A percentile compares a stretch with the other conserved stretches of the same genome.
These are phyloP conservation scores for Danionella dracula DNA, from an alignment of 2,797 vertebrate genomes.

Conservation along the genomic window DNA sequence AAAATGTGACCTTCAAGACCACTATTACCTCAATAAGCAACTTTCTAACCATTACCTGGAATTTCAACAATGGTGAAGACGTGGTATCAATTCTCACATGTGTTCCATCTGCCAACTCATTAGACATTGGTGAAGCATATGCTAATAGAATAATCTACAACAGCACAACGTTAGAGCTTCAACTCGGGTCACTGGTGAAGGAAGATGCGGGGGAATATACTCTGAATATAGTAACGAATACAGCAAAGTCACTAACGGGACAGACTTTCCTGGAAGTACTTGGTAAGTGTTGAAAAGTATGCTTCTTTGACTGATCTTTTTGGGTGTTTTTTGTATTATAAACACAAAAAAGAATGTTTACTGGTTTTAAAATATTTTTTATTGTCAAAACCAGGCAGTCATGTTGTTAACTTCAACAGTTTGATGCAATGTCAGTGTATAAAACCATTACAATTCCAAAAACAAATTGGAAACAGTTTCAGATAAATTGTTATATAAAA, in stretches of 20 bases:
- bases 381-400: too few species aligned
- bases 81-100: background rate
- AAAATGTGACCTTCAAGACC: conserved; percentile 26
- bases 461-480: too few species aligned
- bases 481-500: too few species aligned
- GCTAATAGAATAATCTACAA: background rate
- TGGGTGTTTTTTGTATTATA: too few species aligned
- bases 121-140: background rate
- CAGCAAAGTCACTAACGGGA: rapidly evolving
- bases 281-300: conserved; percentile 37
- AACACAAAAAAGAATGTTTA: too few species aligned
- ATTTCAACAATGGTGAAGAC: background rate
- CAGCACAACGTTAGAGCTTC: background rate
- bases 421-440: too few species aligned
- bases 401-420: too few species aligned
- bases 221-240: rapidly evolving
- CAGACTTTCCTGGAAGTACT: background rate
- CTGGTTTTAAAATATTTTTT: too few species aligned
- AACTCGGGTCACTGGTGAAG: background rate
- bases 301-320: too few species aligned
- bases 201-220: conserved; percentile 1
- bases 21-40: background rate
- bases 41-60: background rate
- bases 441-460: too few species aligned
- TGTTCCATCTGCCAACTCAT: rapidly evolving